Base-by-base conservation (phyloP, 2,113 vertebrate species). In the Podilymbus podiceps region DNA sequence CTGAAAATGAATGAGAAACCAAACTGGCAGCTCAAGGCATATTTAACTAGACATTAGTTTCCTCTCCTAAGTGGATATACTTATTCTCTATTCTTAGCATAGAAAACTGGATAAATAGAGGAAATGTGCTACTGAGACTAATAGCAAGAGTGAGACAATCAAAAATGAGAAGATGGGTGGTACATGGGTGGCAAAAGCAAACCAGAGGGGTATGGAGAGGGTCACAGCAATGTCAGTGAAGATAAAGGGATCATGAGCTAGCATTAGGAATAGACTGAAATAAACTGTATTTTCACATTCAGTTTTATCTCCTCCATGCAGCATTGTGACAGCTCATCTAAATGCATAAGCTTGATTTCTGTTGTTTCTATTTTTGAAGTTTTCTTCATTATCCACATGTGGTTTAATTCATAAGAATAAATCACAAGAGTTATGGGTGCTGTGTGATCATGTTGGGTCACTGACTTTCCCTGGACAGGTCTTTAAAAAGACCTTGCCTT, bases 381-480 rank as follows among this genome's bases (percentile, higher is more conserved):
- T 80, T 74, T 35, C n/a, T 31, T 85, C 71, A 50, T 85, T 62
- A 75, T 93, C 88, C n/a, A 58, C 24, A 31, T 86, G 66, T 60
- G 55, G 44, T 68, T 95, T 83, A 81, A 93, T 59, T 84, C 8
- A 15, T 46, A 55, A 60, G n/a, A 66, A 77, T 73, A 46, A 85
- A 68, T 72, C 11, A 31, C 12, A 40, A 50, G 60, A 46, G 21
- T 40, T 72, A 20, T 0, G 5, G 30, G 14, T 95, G 47, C 52
- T 81, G 23, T 40, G 52, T 73, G 19, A 19, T 93, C 77, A 42
- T 53, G 33, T 62, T 62, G 91, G 69, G 90, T 83, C 64, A 38
- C 66, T 67, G 63, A 85, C 73, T 96, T 97, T 90, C 35, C 79
- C 84, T 85, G 89, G 86, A 49, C 64, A 63, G 62, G 66, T 78